Percentiles rank a stretch among this genome's conserved stretches.
Evolutionary conservation across 1,140 invertebrate species (phyloP).

Genomic region (Asobara japonica): DNA sequence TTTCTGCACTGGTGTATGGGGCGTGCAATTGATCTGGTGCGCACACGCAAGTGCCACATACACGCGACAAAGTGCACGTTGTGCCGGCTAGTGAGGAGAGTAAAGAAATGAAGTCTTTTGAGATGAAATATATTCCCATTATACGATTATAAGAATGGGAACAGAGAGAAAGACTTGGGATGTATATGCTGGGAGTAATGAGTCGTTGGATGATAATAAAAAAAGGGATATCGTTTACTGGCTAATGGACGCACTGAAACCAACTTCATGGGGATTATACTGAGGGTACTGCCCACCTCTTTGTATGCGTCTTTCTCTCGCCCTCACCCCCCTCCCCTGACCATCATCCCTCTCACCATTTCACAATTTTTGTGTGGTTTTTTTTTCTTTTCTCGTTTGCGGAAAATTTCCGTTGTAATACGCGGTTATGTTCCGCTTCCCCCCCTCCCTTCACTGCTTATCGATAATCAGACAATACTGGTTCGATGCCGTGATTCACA

Average conservation of each 20-base stretch:
- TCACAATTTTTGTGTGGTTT: not conserved
- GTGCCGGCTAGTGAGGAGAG: not conserved
- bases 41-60: not conserved
- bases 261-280: not conserved
- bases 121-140: not conserved
- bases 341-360: not conserved
- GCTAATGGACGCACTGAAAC: slow-evolving; percentile 5
- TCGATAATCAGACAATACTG: not conserved
- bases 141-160: slow-evolving; percentile 9
- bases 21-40: not conserved
- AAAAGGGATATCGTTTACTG: slow-evolving; percentile 17
- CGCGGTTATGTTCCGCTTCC: not conserved
- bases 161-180: not conserved
- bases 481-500: not conserved
- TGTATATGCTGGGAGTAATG: not conserved
- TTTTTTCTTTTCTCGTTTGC: not conserved
- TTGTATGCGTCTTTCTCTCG: not conserved
- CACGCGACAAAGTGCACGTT: slow-evolving; percentile 5
- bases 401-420: slow-evolving; percentile 17
- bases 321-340: not conserved
- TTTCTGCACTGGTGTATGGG: too few species aligned
- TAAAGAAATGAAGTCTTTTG: not conserved
- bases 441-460: not conserved
- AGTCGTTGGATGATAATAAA: slow-evolving; percentile 9
- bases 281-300: not conserved